phyloP scores from a whole-genome alignment of 1,140 invertebrate species.

The Zophobas morio region DNA sequence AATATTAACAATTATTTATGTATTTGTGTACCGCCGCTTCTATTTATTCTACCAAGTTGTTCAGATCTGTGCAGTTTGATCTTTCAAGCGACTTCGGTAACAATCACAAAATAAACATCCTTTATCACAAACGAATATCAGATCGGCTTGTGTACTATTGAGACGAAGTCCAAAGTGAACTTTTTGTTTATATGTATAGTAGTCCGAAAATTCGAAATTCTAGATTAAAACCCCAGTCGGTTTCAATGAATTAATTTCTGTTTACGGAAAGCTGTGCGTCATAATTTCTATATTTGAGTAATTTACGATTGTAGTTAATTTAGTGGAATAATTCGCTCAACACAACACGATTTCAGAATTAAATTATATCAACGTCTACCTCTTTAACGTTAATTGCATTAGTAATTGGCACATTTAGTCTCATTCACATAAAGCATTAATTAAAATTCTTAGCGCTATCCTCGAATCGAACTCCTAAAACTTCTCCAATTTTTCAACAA shows the following conservation, averaged over 20 bases:
- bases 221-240: too few relatives aligned
- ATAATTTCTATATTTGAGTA: slow-evolving; percentile 3
- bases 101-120: too few relatives aligned
- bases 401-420: neutral
- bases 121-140: too few relatives aligned
- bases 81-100: too few relatives aligned
- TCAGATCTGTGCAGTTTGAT: too few relatives aligned
- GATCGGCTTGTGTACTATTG: too few relatives aligned
- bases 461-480: neutral
- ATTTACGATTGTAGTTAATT: slow-evolving; percentile 6
- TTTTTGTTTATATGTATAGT: too few relatives aligned
- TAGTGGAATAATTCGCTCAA: neutral
- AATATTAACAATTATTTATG: too few relatives aligned
- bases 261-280: slow-evolving; percentile 18
- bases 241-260: neutral
- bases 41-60: too few relatives aligned
- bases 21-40: too few relatives aligned
- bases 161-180: too few relatives aligned
- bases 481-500: slow-evolving; percentile 9
- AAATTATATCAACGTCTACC: neutral
- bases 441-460: slow-evolving; percentile 5
- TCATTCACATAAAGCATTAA: neutral
- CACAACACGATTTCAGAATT: slow-evolving; percentile 1
- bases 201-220: too few relatives aligned
- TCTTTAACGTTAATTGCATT: slow-evolving; percentile 2